A percentile compares a stretch with the other conserved stretches of the same genome.
Conservation (phyloP, 2,797 vertebrate genomes). For the Coluber constrictor region DNA sequence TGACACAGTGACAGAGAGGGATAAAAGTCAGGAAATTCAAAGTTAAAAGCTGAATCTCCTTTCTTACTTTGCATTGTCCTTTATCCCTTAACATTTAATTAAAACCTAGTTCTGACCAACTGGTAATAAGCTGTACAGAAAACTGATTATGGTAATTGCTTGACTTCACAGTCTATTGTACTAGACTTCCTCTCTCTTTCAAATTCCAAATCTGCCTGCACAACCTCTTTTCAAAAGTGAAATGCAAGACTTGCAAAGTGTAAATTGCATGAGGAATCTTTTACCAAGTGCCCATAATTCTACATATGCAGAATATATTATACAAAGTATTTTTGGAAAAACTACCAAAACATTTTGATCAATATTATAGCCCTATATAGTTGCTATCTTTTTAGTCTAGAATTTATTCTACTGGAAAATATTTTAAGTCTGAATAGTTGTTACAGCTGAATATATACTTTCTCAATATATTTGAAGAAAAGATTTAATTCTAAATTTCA, state of each 20-base stretch:
- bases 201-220: constrained; percentile 75
- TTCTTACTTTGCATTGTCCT: constrained; percentile 66
- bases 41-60: constrained; percentile 63
- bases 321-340: not conserved
- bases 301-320: not conserved
- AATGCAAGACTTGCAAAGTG: constrained; percentile 37
- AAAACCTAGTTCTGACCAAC: constrained; percentile 69
- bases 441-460: not conserved
- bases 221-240: constrained; percentile 56
- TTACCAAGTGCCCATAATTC: constrained; percentile 44
- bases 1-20: constrained; percentile 58
- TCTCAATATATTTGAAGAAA: not conserved
- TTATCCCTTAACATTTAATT: constrained; percentile 74
- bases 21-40: constrained; percentile 68
- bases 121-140: constrained; percentile 68
- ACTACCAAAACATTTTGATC: not conserved
- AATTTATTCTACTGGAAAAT: not conserved
- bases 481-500: not conserved
- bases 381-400: not conserved
- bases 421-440: not conserved
- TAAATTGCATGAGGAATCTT: constrained; percentile 52
- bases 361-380: not conserved
- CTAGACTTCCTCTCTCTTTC: constrained; percentile 63
- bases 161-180: constrained; percentile 60
- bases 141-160: constrained; percentile 80